Base-by-base conservation (phyloP, 2,113 vertebrate species). In the Climacteris rufus region DNA sequence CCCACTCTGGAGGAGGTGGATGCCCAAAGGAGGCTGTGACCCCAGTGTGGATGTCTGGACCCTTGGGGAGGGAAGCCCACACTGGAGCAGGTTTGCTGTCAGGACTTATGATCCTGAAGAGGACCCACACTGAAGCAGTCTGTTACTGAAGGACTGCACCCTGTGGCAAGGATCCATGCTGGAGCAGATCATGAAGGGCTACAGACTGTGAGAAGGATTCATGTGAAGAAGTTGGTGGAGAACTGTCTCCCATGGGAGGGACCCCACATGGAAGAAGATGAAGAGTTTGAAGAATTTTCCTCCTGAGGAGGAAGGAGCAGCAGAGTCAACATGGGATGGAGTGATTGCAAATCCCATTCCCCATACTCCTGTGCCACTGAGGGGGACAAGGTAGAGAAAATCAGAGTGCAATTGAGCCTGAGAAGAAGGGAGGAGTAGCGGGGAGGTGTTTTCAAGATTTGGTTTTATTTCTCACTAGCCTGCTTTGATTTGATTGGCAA, bases 341-440 rank as follows among this genome's bases (percentile, higher is more conserved):
- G 15, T 0, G 2, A 10, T n/a, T 3, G 2, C 16, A 60, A 24
- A 3, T 9, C 4, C 28, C 15, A 24, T 17, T 59, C 10, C 15
- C 12, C 40, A 31, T 10, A 5, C 15, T 42, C 31, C 33, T 59
- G 18, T 28, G 19, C 18, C 15, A 14, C 13, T 23, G 13, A 57
- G 8, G 3, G 10, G 12, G 18, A 59, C 18, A 18, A 28, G 7
- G 22, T 4, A 37, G 68, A 50, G 44, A 81, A 81, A 50, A 57
- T 44, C 50, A 37, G 18, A 33, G 18, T 14, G 44, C 57, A 44
- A 33, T 6, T 47, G 57, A 64, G 57, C n/a, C 35, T 27, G 14
- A 20, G 30, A 64, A 64, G 30, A 56, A 71, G 20, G 30, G 20
- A 40, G 11, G 13, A 49, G 17, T 56, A 49, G 16, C 8, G 21